phyloP scores from a whole-genome alignment of 2,888 invertebrate genomes.

The Drosophila barbarae region DNA sequence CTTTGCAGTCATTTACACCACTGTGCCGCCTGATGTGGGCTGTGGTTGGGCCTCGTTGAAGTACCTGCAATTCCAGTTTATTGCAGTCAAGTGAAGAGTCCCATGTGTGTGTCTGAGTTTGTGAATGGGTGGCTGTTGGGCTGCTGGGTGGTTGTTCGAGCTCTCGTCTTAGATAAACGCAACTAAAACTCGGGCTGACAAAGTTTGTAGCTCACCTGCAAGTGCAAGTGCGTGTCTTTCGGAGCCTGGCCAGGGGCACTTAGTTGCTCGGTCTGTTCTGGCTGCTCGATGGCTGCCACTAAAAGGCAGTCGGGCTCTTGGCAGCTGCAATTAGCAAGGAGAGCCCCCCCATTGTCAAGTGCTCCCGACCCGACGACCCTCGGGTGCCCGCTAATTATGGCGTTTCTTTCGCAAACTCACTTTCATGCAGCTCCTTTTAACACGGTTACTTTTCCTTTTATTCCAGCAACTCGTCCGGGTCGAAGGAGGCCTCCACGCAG shows the following conservation, averaged over 20 bases:
- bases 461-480: slow-evolving; percentile 79
- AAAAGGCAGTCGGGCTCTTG: slow-evolving; percentile 44
- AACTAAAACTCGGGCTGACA: slow-evolving; percentile 34
- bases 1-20: background rate
- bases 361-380: slow-evolving; percentile 10
- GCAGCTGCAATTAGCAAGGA: slow-evolving; percentile 46
- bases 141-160: slow-evolving; percentile 7
- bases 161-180: slow-evolving; percentile 41
- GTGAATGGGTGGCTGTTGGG: slow-evolving; percentile 8
- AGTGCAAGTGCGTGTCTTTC: slow-evolving; percentile 39
- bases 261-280: slow-evolving; percentile 18
- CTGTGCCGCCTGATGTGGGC: slow-evolving; percentile 10
- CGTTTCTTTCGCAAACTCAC: slow-evolving; percentile 19
- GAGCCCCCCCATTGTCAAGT: slow-evolving; percentile 42
- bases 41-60: slow-evolving; percentile 12
- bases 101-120: slow-evolving; percentile 9
- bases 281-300: slow-evolving; percentile 30
- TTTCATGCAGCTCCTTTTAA: slow-evolving; percentile 19
- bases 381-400: slow-evolving; percentile 42
- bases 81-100: slow-evolving; percentile 36
- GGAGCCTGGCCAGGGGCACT: slow-evolving; percentile 41
- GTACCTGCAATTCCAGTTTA: slow-evolving; percentile 44
- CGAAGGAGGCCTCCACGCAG: slow-evolving; percentile 79
- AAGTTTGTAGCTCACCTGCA: slow-evolving; percentile 33
- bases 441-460: slow-evolving; percentile 16